A percentile compares a stretch with the other conserved stretches of the same genome.
Evolutionary conservation across 2,113 vertebrate genomes (phyloP).

Genomic region (Lamprotornis superbus): DNA sequence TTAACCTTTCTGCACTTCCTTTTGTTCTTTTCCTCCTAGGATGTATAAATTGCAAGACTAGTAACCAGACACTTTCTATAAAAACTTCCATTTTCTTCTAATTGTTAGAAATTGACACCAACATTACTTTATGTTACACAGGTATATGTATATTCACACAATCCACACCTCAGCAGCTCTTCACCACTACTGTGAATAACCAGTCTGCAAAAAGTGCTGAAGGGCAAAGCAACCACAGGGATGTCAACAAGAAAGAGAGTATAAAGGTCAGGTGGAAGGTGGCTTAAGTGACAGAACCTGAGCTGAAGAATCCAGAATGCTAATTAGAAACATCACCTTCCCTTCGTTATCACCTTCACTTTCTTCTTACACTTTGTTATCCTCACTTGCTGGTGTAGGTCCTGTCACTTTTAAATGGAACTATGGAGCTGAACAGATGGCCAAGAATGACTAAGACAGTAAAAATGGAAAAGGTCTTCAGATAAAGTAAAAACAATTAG

Average conservation of each 20-base stretch:
- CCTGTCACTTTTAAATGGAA: not conserved
- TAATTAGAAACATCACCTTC: not conserved
- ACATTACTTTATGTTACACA: not conserved
- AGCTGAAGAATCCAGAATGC: not conserved
- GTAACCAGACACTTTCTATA: not conserved
- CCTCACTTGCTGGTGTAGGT: not conserved
- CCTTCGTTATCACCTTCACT: not conserved
- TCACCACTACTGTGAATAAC: not conserved
- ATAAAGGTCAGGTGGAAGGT: not conserved
- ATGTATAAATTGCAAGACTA: not conserved
- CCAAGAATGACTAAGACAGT: not conserved
- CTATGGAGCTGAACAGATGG: not conserved
- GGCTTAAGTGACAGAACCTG: not conserved
- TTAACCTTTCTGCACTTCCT: not conserved
- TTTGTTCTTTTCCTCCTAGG: not conserved
- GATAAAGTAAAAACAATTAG: conserved; percentile 11
- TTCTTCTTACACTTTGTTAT: not conserved
- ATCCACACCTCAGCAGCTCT: not conserved
- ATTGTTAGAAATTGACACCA: not conserved
- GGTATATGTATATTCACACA: not conserved
- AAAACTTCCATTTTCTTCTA: not conserved
- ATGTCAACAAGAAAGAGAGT: not conserved
- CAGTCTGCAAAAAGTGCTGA: not conserved
- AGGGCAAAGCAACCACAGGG: not conserved
- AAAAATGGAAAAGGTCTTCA: not conserved